Percentiles rank a stretch among this genome's conserved stretches.
phyloP scores from a whole-genome alignment of 2,797 vertebrate genomes.

The Poeciliopsis infans region DNA sequence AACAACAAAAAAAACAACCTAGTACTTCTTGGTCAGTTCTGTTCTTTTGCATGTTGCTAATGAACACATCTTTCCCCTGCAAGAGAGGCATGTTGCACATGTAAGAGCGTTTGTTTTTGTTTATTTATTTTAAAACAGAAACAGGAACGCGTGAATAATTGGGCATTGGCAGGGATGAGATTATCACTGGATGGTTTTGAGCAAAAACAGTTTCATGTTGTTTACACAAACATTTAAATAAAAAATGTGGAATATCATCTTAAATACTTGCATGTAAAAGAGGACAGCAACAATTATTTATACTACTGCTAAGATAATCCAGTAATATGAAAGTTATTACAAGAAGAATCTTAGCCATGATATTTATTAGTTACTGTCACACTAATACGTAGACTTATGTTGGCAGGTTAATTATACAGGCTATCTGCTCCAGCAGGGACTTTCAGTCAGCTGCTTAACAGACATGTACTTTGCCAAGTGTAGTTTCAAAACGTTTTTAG shows the following conservation, averaged over 20 bases:
- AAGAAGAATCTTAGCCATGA: background rate
- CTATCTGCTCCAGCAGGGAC: background rate
- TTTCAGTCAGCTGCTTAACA: background rate
- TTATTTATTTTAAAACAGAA: background rate
- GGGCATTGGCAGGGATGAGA: background rate
- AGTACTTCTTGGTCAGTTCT: constrained; percentile 1
- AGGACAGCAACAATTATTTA: background rate
- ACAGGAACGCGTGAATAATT: background rate
- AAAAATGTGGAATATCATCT: background rate
- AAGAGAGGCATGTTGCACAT: background rate
- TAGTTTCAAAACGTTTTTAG: background rate
- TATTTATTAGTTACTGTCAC: background rate
- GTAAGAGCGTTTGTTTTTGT: background rate
- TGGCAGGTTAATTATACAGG: background rate
- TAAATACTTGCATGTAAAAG: background rate
- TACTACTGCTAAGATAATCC: background rate
- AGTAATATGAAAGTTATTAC: background rate
- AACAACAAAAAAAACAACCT: constrained; percentile 1
- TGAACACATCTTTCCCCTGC: background rate
- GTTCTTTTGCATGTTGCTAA: constrained; percentile 1
- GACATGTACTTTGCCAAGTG: background rate
- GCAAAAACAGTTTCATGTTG: background rate
- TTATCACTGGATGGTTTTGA: background rate
- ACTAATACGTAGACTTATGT: background rate
- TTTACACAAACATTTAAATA: background rate